Evolutionary conservation across 1,140 invertebrate species (phyloP).

Genomic region (Zaprionus davidi): DNA sequence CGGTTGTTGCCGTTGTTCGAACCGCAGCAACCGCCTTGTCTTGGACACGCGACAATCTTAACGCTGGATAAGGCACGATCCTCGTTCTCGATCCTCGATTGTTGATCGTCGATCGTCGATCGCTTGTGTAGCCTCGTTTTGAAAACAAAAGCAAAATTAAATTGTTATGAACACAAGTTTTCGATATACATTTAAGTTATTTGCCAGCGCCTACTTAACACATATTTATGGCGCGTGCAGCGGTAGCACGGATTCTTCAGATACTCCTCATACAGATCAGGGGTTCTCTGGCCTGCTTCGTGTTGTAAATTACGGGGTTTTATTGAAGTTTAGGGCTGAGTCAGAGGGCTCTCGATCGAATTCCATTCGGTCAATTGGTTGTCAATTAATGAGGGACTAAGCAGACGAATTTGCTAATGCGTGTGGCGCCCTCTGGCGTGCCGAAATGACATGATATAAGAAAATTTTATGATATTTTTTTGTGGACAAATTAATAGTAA

Average conservation of each 20-base stretch:
- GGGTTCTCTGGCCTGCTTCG: background rate
- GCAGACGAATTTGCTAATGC: constrained; percentile 5
- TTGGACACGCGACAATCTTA: constrained; percentile 81
- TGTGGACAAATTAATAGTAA: background rate
- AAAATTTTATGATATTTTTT: background rate
- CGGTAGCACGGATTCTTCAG: constrained; percentile 76
- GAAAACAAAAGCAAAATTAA: constrained; percentile 81
- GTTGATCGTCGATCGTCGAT: constrained; percentile 8
- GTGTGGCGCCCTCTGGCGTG: constrained; percentile 35
- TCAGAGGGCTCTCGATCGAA: constrained; percentile 33
- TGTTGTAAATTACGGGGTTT: constrained; percentile 67
- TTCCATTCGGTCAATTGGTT: constrained; percentile 24
- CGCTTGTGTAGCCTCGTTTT: constrained; percentile 42
- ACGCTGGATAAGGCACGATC: constrained; percentile 17
- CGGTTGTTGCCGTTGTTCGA: constrained; percentile 52
- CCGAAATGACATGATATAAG: constrained; percentile 6
- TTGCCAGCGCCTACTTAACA: constrained; percentile 67
- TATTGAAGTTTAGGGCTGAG: constrained; percentile 40
- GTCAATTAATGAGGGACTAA: constrained; percentile 31
- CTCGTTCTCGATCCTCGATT: constrained; percentile 16
- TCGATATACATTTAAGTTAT: constrained; percentile 68
- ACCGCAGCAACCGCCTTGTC: constrained; percentile 54
- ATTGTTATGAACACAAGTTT: constrained; percentile 82
- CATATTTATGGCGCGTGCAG: constrained; percentile 82
- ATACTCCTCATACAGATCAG: constrained; percentile 52